These are phyloP conservation scores for Puntigrus tetrazona DNA, from an alignment of 2,113 vertebrate genomes.

Conservation along the genomic window DNA sequence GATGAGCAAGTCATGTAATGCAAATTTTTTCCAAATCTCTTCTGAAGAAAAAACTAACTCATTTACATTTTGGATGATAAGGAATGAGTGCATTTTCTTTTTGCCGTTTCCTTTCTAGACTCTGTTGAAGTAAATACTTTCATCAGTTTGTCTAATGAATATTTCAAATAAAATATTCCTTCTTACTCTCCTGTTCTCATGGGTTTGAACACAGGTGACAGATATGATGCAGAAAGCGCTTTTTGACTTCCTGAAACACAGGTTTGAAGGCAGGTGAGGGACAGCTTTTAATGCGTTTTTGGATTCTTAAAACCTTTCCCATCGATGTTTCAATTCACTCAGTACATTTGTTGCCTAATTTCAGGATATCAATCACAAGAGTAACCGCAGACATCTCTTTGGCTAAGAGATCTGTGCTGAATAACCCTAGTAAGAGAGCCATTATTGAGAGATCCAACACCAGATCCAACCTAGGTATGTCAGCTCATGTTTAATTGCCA, in stretches of 20 bases:
- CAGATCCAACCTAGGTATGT: slow-evolving; percentile 93
- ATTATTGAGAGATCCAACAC: slow-evolving; percentile 98
- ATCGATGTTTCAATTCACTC: slow-evolving; percentile 23
- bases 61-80: neutral
- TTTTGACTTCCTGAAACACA: slow-evolving; percentile 99
- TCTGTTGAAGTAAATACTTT: slow-evolving; percentile 30
- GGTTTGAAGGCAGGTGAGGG: slow-evolving; percentile 98
- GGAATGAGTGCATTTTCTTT: neutral
- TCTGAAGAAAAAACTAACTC: neutral
- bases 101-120: neutral
- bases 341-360: slow-evolving; percentile 62
- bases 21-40: neutral
- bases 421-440: slow-evolving; percentile 97
- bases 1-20: neutral
- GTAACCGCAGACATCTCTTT: slow-evolving; percentile 99
- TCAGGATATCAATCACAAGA: slow-evolving; percentile 97
- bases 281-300: neutral
- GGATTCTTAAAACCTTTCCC: neutral
- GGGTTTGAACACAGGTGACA: slow-evolving; percentile 84
- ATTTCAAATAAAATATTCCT: slow-evolving; percentile 45
- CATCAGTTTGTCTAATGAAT: slow-evolving; percentile 52
- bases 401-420: slow-evolving; percentile 97
- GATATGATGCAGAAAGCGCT: slow-evolving; percentile 99
- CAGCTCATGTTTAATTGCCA: neutral
- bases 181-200: slow-evolving; percentile 23